Base-by-base conservation (phyloP, 1,140 invertebrate species). In the Cataglyphis hispanica region DNA sequence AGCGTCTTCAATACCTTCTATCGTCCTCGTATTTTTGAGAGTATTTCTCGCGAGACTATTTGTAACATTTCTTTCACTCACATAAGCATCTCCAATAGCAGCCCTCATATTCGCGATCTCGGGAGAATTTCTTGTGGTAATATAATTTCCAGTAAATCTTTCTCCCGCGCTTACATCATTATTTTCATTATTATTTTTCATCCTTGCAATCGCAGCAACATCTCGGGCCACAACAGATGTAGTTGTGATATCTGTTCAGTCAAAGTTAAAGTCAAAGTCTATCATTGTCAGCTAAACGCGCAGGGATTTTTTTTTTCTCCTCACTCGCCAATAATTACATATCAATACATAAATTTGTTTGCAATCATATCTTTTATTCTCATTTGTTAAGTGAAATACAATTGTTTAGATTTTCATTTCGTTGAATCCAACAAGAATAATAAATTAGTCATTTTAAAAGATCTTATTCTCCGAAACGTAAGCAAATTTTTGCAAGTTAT, bases 331-430 rank as follows among this genome's bases (percentile, higher is more conserved):
- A 50, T 10, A 46, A n/a, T 31, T 43, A 43, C 16, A 13, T 75
- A 40, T 64, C 40, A 43, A 34, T 34, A 19, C 27, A 13, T 64
- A 6, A 63, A 31, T 13, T 46, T 11, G 37, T 64, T 77, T 64
- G 40, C 75, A 77, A 77, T 77, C 58, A 13, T 11, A n/a, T 46
- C n/a, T 19, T 64, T 64, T 46, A 63, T 64, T 50, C 10, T 25
- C 37, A 31, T 31, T 31, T 31, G 1, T 31, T 31, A 13, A 2
- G 40, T 37, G 16, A 40, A 60, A 25, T 25, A 66, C 1, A 31
- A 0, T 46, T 43, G n/a, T 64, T 2, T 66, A 34, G 27, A 78
- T 78, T 50, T 66, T 22, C 50, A 22, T n/a, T 34, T 7, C 60
- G 19, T 2, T 63, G 2, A 77, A 63, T 2, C 2, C 19, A n/a